Base-by-base conservation (phyloP, 2,797 vertebrate species). In the Liasis olivaceus region DNA sequence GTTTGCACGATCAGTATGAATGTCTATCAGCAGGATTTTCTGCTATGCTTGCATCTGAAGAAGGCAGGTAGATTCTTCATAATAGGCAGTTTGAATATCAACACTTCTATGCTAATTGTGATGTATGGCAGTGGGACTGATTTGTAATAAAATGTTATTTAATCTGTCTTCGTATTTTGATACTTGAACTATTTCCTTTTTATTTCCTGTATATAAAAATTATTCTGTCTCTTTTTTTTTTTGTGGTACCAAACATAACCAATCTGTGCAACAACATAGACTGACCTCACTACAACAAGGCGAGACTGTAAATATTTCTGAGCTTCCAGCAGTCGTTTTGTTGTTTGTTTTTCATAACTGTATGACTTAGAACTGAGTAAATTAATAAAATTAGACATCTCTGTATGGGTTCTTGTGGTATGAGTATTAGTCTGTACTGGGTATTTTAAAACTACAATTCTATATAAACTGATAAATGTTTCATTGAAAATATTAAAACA, bases 111-210 rank as follows among this genome's bases (percentile, higher is more conserved):
- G 98, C 97, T 98, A 93, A 97, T 97, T 97, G 98, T 97, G 97
- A 97, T 97, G 97, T 97, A 96, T 96, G 97, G 98, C 98, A 96
- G 96, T 95, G 97, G 98, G 98, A 97, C 98, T 97, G 98, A 98
- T 98, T 95, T 98, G 97, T 98, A 97, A 97, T 98, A 97, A 97
- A 97, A 98, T 98, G 98, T 98, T 99, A 98, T 99, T 98, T 98
- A 98, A 98, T 99, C 98, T 97, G 96, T 93, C 97, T 99, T 98
- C 98, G 98, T 99, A 98, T 99, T 99, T 99, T 99, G 98, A 99
- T 99, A 99, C 99, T 99, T 99, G 99, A 99, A 99, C 98, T 98
- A 97, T 97, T 96, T 98, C 98, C 98, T 97, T 96, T 95, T 97
- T 98, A 97, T 99, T 98, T 98, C 98, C 98, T 98, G 98, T 99